phyloP scores from a whole-genome alignment of 2,113 vertebrate genomes.

The Trogon surrucura region DNA sequence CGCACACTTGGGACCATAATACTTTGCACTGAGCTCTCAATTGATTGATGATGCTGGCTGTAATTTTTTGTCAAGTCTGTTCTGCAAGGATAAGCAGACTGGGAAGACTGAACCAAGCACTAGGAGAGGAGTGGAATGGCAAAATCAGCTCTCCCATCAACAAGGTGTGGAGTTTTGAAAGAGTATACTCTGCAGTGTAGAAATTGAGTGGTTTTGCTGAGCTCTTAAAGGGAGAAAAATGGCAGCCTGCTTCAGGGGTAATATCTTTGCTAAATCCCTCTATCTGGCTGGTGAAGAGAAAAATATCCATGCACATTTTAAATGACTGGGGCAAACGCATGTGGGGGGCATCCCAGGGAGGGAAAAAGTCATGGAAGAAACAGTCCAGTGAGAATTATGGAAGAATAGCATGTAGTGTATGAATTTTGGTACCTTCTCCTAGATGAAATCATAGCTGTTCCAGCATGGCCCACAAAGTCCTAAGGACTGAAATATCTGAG shows the following conservation, averaged over 20 bases:
- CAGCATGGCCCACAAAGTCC: not conserved
- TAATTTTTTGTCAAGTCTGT: conserved; percentile 9
- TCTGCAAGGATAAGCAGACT: not conserved
- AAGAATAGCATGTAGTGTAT: not conserved
- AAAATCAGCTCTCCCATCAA: not conserved
- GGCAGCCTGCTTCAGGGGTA: not conserved
- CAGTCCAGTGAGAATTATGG: not conserved
- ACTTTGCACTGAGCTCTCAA: not conserved
- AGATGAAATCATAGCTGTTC: not conserved
- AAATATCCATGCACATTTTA: not conserved
- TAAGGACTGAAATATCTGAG: not conserved
- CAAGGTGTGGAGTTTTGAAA: not conserved
- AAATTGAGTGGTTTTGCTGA: not conserved
- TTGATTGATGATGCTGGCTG: not conserved
- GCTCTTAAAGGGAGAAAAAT: not conserved
- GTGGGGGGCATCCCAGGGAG: not conserved
- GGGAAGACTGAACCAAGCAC: not conserved
- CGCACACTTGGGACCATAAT: not conserved
- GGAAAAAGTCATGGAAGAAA: not conserved
- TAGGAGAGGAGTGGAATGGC: not conserved
- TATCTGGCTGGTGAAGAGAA: not conserved
- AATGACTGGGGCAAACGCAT: not conserved
- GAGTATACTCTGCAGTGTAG: not conserved
- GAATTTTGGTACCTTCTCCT: not conserved
- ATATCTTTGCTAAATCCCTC: not conserved